A percentile compares a stretch with the other conserved stretches of the same genome.
phyloP scores from a whole-genome alignment of 2,797 vertebrate genomes.

The Monodelphis domestica region DNA sequence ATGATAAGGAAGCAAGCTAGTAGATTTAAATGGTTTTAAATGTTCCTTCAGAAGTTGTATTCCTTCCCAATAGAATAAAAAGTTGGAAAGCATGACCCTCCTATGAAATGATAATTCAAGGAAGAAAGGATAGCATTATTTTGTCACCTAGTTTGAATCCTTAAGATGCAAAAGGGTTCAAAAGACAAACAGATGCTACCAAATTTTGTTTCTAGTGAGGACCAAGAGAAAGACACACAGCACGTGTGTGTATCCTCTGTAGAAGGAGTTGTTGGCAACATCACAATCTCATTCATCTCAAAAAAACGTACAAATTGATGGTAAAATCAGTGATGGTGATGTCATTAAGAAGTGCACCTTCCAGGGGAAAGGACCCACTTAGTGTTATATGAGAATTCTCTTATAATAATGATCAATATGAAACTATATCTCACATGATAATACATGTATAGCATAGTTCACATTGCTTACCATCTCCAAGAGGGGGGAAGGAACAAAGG shows the following conservation, averaged over 20 bases:
- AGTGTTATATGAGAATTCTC: too few species aligned
- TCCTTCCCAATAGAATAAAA: conserved; percentile 61
- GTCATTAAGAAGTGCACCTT: too few species aligned
- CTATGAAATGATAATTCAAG: conserved; percentile 60
- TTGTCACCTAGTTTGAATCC: conserved; percentile 51
- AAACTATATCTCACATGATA: too few species aligned
- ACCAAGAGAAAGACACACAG: conserved; percentile 41
- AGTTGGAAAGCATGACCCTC: conserved; percentile 15
- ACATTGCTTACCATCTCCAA: too few species aligned
- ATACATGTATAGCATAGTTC: too few species aligned
- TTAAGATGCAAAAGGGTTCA: conserved; percentile 60
- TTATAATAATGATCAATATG: too few species aligned
- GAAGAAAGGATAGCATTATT: conserved; percentile 42
- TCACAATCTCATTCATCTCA: conserved; percentile 54
- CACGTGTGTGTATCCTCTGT: conserved; percentile 47
- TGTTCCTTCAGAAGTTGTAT: conserved; percentile 44
- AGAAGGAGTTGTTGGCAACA: conserved; percentile 49
- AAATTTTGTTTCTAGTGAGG: conserved; percentile 48
- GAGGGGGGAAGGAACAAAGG: too few species aligned
- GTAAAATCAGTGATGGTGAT: background rate
- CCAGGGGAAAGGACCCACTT: too few species aligned
- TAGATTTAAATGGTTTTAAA: conserved; percentile 42
- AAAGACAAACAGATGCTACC: conserved; percentile 40
- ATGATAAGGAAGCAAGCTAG: conserved; percentile 24
- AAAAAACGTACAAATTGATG: conserved; percentile 38